Evolutionary conservation across 2,888 invertebrate species (phyloP), one percentile per base, ranked within the genome.

Genomic region (Choreutis nemorana): DNA sequence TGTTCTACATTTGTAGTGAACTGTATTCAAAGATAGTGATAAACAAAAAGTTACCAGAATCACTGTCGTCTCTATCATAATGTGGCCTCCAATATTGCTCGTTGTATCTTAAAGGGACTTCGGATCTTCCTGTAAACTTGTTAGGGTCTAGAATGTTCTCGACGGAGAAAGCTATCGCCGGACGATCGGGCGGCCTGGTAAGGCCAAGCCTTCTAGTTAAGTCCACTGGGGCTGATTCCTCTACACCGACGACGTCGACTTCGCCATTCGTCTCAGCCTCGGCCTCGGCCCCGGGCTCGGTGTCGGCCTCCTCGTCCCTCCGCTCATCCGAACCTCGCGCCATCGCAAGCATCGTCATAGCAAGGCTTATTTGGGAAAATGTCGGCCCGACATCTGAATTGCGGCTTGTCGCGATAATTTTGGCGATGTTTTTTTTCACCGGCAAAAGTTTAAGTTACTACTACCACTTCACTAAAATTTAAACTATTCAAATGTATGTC

Each of bases 111-210:
- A 82, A 55, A 14, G 80, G 79, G 8, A 66, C 71, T 32, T 82
- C 82, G 5, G 80, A 73, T 47, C 83, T 70, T 15, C 92, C 92
- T 14, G 92, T 93, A 61, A 94, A 94, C 73, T 94, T 94, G 48
- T 87, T 93, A 3, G 94, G 94, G 65, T 94, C 93, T 42, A 94
- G 71, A 40, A 94, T 94, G 55, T 94, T 94, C 72, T 94, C 93
- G 12, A 94, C 94, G 3, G 92, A 92, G 68, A 94, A 94, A 10
- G 93, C 91, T 39, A 93, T 77, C 2, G 71, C 59, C 1, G 68
- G 55, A 29, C 83, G 42, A 83, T 86, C 77, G 1, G 73, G 70
- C 2, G 77, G 64, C 45, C 87, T 68, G 28, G 85, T 86, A 34
- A 83, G 73, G 26, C 82, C 81, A 30, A 83, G 65, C 21, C 83